Conservation (phyloP, 92 coral and sea anemone genomes). For the Umimayanthus kanabou region DNA sequence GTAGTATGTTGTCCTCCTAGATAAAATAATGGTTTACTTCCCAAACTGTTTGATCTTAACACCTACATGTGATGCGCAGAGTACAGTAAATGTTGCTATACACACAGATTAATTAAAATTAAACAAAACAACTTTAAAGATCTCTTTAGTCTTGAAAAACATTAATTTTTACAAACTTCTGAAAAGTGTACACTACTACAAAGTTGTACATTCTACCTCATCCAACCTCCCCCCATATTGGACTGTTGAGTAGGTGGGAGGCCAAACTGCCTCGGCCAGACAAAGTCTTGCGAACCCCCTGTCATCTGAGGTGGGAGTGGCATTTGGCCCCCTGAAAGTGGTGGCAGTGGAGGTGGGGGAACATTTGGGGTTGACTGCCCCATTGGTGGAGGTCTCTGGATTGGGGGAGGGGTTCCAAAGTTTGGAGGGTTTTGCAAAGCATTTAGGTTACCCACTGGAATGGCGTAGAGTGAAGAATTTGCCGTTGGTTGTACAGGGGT, state of each 20-base stretch:
- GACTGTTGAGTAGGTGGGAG: conserved; percentile 78
- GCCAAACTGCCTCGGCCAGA: conserved; percentile 84
- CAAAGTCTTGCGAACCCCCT: conserved; percentile 55
- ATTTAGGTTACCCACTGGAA: conserved; percentile 66
- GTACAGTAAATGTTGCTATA: no score
- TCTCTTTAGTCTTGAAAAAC: no score
- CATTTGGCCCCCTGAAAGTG: conserved; percentile 59
- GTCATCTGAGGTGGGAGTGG: conserved; percentile 67
- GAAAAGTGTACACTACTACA: neutral
- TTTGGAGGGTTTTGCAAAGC: conserved; percentile 70
- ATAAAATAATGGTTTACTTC: no score
- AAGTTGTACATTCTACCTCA: conserved; percentile 48
- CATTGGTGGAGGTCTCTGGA: conserved; percentile 56
- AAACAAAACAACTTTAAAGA: no score
- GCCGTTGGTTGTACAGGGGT: conserved; percentile 65
- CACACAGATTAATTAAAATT: no score
- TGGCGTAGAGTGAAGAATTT: conserved; percentile 66
- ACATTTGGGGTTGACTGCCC: conserved; percentile 70
- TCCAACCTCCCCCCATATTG: conserved; percentile 95
- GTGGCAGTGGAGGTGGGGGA: conserved; percentile 83
- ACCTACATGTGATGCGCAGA: no score
- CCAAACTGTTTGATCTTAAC: no score
- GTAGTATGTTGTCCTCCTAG: no score
- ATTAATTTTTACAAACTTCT: no score
- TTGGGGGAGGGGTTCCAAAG: conserved; percentile 70